Evolutionary conservation across 2,888 invertebrate species (phyloP).

Genomic region (Strigamia crassipes): DNA sequence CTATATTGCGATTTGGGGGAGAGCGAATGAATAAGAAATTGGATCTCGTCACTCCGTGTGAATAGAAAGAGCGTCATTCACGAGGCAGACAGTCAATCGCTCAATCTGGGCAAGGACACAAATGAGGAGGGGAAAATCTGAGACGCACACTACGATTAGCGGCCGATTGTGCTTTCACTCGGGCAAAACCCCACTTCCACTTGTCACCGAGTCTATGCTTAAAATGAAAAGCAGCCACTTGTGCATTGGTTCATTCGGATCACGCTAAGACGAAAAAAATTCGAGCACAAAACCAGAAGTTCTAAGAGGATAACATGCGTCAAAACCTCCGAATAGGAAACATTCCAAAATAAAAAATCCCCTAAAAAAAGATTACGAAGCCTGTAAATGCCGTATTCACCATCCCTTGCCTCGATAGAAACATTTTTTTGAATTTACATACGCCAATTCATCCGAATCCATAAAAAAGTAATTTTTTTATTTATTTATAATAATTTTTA

Average conservation of each 20-base stretch:
- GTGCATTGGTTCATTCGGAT: constrained; percentile 29
- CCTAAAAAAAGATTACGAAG: neutral
- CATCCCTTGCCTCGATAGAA: neutral
- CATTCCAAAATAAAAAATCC: neutral
- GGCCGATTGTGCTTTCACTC: constrained; percentile 35
- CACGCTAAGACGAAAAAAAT: neutral
- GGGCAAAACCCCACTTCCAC: constrained; percentile 33
- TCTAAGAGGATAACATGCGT: constrained; percentile 37
- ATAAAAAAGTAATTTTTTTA: neutral
- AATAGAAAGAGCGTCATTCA: constrained; percentile 32
- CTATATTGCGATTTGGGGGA: neutral
- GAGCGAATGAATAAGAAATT: neutral
- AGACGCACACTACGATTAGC: constrained; percentile 38
- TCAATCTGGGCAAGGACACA: constrained; percentile 35
- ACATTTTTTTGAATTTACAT: neutral
- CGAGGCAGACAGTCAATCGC: constrained; percentile 42
- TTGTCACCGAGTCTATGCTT: constrained; percentile 42
- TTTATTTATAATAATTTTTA: neutral
- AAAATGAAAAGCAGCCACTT: constrained; percentile 38
- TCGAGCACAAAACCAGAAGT: neutral
- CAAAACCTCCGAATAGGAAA: neutral
- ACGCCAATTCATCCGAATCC: neutral
- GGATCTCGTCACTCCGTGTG: neutral
- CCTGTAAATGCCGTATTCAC: no score
- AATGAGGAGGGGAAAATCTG: constrained; percentile 25